A percentile compares a stretch with the other conserved stretches of the same genome.
Evolutionary conservation across 1,140 invertebrate genomes (phyloP).

Genomic region (Pissodes strobi): DNA sequence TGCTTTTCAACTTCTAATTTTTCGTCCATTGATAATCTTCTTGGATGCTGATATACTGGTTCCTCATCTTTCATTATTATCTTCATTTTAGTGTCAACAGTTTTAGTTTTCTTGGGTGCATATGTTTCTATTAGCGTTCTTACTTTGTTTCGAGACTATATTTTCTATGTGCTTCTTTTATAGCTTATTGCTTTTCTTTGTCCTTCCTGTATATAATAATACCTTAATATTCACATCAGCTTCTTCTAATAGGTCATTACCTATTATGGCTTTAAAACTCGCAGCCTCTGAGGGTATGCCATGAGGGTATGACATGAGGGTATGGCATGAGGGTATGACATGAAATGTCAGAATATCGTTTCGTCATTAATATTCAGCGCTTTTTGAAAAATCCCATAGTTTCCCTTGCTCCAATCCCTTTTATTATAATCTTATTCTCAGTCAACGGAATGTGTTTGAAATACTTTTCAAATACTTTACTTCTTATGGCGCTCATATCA

Average conservation of each 20-base stretch:
- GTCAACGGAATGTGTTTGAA: conserved; percentile 10
- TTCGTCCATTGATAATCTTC: conserved; percentile 44
- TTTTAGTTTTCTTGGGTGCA: conserved; percentile 24
- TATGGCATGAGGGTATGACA: too few species aligned
- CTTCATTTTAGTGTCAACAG: conserved; percentile 29
- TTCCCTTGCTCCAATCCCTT: conserved; percentile 15
- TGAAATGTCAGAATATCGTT: conserved; percentile 1
- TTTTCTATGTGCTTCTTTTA: neutral
- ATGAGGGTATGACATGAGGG: conserved; percentile 7
- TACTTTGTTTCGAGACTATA: neutral
- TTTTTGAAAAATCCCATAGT: conserved; percentile 19
- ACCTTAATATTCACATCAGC: conserved; percentile 6
- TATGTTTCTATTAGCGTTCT: conserved; percentile 23
- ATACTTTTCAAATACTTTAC: conserved; percentile 1
- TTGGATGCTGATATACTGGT: conserved; percentile 47
- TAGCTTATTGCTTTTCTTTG: neutral
- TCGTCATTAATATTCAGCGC: conserved; percentile 22
- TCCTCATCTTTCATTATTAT: conserved; percentile 33
- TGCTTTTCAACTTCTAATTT: conserved; percentile 39
- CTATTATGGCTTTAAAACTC: conserved; percentile 12
- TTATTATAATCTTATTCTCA: neutral
- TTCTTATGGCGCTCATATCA: conserved; percentile 18
- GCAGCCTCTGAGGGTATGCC: neutral
- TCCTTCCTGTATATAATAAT: conserved; percentile 4
- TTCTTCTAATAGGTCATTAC: conserved; percentile 7